Evolutionary conservation across 2,888 invertebrate species (phyloP), one percentile per base, ranked within the genome.

Genomic region (Nemotelus pantherinus): DNA sequence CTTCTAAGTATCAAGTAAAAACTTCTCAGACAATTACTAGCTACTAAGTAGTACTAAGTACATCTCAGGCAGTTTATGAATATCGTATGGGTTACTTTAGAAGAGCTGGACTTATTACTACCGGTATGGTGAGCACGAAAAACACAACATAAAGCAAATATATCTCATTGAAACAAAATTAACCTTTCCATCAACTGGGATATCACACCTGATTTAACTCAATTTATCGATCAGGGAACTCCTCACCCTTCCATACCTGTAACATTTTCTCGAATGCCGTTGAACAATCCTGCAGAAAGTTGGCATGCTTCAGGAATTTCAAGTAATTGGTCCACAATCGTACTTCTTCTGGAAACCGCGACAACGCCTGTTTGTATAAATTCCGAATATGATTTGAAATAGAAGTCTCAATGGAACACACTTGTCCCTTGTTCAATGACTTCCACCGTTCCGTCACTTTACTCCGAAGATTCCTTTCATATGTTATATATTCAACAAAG

Each of bases 261-360:
- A 92, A 83, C 89, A 92, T 90, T 84, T 90, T 90, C 79, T 90
- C 90, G 80, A 92, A 89, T 74, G 90, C 89, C 25, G 88, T 88
- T 6, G 90, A 88, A 39, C 91, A 89, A 67, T 90, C 89, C 74
- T 88, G 84, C 44, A 88, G 85, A 81, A 89, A 90, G 5, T 90
- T 89, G 45, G 92, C 91, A 84, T 91, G 90, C 82, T 91, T 92
- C 82, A 93, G 93, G 85, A 95, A 96, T 82, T 93, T 93, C 75
- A 96, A 92, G 83, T 93, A 94, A 63, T 93, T 92, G 82, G 93
- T 89, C 91, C 94, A 95, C 77, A 95, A 88, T 80, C 92, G 89
- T 57, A 93, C 86, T 83, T 95, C 94, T 83, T 92, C 90, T 82
- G 93, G 91, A 83, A 93, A 95, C 80, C 91, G 89, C 50, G 88